phyloP scores from a whole-genome alignment of 2,113 vertebrate genomes.

The Danionella cerebrum region DNA sequence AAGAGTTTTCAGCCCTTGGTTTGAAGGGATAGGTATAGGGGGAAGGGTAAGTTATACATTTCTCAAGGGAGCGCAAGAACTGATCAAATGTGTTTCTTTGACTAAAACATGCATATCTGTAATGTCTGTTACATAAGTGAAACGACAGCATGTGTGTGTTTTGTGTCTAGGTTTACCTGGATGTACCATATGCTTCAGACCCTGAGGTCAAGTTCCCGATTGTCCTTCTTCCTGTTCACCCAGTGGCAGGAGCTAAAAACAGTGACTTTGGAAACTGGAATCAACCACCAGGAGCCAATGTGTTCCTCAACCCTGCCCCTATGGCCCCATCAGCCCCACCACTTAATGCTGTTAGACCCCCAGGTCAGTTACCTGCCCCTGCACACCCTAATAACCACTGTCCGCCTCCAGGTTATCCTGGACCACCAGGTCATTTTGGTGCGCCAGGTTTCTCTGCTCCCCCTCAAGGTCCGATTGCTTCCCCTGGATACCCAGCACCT shows the following conservation, averaged over 20 bases:
- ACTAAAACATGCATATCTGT: too few species aligned
- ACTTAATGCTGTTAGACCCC: not conserved
- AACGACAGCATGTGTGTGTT: not conserved
- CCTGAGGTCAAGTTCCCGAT: slow-evolving; percentile 58
- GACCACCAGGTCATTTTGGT: not conserved
- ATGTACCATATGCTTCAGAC: slow-evolving; percentile 41
- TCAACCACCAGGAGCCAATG: not conserved
- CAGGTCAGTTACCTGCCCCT: not conserved
- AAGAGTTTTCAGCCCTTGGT: too few species aligned
- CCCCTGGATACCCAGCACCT: not conserved
- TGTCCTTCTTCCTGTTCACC: slow-evolving; percentile 44
- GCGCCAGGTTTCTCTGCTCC: not conserved
- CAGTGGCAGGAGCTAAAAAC: slow-evolving; percentile 27
- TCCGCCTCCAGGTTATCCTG: too few species aligned
- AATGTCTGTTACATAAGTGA: too few species aligned
- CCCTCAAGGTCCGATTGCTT: not conserved
- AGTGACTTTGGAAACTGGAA: slow-evolving; percentile 2
- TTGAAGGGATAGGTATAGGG: too few species aligned
- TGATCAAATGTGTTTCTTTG: too few species aligned
- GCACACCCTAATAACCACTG: too few species aligned
- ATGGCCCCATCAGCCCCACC: not conserved
- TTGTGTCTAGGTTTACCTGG: slow-evolving; percentile 48
- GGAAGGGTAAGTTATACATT: too few species aligned
- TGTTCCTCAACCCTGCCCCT: not conserved
- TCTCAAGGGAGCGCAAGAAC: too few species aligned